A percentile compares a stretch with the other conserved stretches of the same genome.
Conservation (phyloP, 2,888 invertebrate species). For the Cephus spinipes region DNA sequence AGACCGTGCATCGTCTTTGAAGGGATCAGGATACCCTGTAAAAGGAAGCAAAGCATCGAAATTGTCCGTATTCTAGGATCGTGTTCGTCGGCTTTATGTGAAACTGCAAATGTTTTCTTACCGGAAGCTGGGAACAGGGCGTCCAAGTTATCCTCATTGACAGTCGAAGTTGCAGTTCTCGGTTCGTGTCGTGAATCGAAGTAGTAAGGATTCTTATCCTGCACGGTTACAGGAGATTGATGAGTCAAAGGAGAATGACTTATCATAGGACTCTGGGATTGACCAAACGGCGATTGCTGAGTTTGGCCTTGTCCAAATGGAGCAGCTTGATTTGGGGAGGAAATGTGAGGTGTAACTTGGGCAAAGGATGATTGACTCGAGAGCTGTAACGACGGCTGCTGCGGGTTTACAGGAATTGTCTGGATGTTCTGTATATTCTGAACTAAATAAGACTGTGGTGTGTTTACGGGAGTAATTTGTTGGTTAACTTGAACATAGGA, state of each 20-base stretch:
- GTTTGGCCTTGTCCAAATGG: constrained; percentile 46
- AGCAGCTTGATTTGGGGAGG: constrained; percentile 53
- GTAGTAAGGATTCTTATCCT: constrained; percentile 55
- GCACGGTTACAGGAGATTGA: constrained; percentile 61
- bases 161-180: constrained; percentile 30
- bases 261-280: constrained; percentile 58
- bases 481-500: constrained; percentile 51
- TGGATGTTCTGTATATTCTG: constrained; percentile 34
- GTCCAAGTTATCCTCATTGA: constrained; percentile 68
- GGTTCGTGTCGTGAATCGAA: constrained; percentile 53
- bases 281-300: constrained; percentile 51
- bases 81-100: not conserved
- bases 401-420: constrained; percentile 38
- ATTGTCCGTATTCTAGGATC: not conserved
- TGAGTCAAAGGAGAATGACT: constrained; percentile 57
- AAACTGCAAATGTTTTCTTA: constrained; percentile 33
- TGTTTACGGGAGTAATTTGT: constrained; percentile 46
- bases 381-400: constrained; percentile 38
- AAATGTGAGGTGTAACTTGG: constrained; percentile 47
- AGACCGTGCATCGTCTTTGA: constrained; percentile 70
- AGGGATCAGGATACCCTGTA: constrained; percentile 77
- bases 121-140: constrained; percentile 75
- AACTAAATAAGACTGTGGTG: constrained; percentile 45
- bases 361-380: constrained; percentile 34
- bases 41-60: not conserved